Evolutionary conservation across 2,888 invertebrate genomes (phyloP), one percentile per base, ranked within the genome.

Genomic region (Pseudococcus longispinus): DNA sequence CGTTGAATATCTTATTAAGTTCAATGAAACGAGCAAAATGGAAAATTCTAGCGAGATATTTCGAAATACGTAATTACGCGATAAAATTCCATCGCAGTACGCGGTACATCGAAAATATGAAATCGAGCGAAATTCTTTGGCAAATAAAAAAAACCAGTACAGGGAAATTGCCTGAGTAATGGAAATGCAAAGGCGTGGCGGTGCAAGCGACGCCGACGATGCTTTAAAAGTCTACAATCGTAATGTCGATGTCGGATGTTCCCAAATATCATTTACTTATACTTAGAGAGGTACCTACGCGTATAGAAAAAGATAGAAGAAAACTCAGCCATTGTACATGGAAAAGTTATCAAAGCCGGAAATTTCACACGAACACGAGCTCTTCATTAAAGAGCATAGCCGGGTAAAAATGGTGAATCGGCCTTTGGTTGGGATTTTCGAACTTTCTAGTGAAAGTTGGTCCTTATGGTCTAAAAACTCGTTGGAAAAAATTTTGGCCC

Each of bases 341-440:
- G 77, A 6, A 80, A 70, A n/a, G 77, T 11, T n/a, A 29, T 8
- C 18, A 32, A 8, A 80, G 1, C 32, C 20, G 77, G 11, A 42
- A n/a, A 80, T 37, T 80, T 80, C 29, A 80, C 42, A 20, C 20
- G 42, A 37, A 42, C 20, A 20, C 18, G 20, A 15, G 15, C n/a
- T 80, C 42, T 80, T 80, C 77, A 80, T 80, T 37, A 80, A 32
- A 80, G n/a, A n/a, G n/a, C n/a, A n/a, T n/a, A n/a, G n/a, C n/a
- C n/a, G n/a, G n/a, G n/a, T n/a, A n/a, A n/a, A n/a, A n/a, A n/a
- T n/a, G n/a, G n/a, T n/a, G n/a, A n/a, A n/a, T n/a, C n/a, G n/a
- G n/a, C n/a, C n/a, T n/a, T n/a, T n/a, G n/a, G n/a, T n/a, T n/a
- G n/a, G n/a, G n/a, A n/a, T n/a, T n/a, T n/a, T n/a, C n/a, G n/a